Evolutionary conservation across 2,797 vertebrate genomes (phyloP).

Genomic region (Paramormyrops hopkinsi): DNA sequence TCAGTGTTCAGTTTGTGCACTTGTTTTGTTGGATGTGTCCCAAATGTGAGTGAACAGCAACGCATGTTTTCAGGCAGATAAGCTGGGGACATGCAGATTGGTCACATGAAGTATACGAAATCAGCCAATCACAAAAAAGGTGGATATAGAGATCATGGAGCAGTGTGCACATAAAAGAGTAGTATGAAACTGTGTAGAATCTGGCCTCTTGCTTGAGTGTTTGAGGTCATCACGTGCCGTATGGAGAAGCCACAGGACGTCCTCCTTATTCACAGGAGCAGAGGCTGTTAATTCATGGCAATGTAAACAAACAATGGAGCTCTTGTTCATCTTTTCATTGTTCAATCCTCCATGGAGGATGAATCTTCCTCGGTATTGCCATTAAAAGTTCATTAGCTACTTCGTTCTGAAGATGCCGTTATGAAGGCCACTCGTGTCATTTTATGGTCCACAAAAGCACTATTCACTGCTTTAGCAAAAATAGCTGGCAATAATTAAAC

Average conservation of each 20-base stretch:
- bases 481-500: conserved; percentile 46
- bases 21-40: not conserved
- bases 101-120: not conserved
- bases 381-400: conserved; percentile 36
- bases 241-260: not conserved
- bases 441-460: conserved; percentile 39
- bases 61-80: not conserved
- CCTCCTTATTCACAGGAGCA: not conserved
- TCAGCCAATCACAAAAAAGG: not conserved
- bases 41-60: not conserved
- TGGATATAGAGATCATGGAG: not conserved
- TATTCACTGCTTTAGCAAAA: conserved; percentile 36
- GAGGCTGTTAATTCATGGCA: not conserved
- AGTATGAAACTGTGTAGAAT: not conserved
- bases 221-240: not conserved
- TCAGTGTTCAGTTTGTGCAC: not conserved
- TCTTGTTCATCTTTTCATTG: not conserved
- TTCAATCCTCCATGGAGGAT: not conserved
- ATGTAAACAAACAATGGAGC: not conserved
- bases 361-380: not conserved
- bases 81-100: not conserved
- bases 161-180: not conserved
- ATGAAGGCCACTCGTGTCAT: conserved; percentile 31
- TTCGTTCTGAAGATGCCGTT: conserved; percentile 35
- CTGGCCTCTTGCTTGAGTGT: not conserved